Evolutionary conservation across 2,797 vertebrate genomes (phyloP).

Genomic region (Margarornis squamiger): DNA sequence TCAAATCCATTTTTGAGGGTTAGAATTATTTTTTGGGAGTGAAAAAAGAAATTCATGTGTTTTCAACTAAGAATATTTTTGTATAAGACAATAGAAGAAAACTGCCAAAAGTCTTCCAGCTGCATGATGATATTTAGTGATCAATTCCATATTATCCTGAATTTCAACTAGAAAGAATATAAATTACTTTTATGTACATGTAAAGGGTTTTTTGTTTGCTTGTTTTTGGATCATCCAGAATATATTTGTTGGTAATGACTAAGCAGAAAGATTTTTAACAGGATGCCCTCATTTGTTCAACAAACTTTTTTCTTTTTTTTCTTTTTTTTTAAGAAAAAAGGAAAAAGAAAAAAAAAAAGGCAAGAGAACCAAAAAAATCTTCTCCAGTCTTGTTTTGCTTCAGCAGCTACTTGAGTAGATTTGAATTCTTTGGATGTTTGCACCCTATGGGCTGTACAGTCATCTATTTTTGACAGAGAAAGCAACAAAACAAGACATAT

Average conservation of each 20-base stretch:
- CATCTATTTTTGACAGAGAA: not conserved
- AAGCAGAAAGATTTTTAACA: not conserved
- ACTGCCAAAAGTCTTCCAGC: not conserved
- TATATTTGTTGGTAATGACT: not conserved
- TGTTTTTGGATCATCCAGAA: not conserved
- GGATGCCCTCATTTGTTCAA: not conserved
- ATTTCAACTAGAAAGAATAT: not conserved
- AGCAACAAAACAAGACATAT: not conserved
- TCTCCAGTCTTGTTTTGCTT: not conserved
- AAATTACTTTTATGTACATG: not conserved
- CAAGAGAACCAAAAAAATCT: not conserved
- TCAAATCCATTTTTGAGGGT: not conserved
- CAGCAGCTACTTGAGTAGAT: not conserved
- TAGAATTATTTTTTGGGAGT: accelerated
- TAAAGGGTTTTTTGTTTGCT: not conserved
- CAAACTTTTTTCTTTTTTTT: not conserved
- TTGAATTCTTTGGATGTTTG: not conserved
- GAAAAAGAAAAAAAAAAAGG: not conserved
- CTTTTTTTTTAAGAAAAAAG: not conserved
- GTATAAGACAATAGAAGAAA: not conserved
- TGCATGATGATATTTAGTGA: not conserved
- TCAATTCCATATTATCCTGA: not conserved
- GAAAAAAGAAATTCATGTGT: not conserved
- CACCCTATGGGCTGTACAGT: not conserved
- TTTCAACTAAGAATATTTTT: not conserved